Conservation (phyloP, 1,140 invertebrate species). For the Bombus polaris region DNA sequence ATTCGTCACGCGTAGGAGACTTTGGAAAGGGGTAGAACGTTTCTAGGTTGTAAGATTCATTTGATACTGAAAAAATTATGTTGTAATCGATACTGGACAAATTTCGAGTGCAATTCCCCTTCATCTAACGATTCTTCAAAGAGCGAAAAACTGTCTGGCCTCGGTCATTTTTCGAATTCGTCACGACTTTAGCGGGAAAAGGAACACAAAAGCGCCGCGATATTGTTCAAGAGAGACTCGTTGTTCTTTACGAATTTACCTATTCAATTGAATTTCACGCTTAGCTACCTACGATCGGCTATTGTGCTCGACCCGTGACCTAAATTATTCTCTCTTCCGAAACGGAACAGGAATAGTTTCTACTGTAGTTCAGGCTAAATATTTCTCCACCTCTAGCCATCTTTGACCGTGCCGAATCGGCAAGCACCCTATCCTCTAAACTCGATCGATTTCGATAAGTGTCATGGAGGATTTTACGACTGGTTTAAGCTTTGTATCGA, state of each 20-base stretch:
- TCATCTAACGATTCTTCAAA: neutral
- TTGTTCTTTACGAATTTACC: conserved; percentile 66
- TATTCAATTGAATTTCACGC: conserved; percentile 71
- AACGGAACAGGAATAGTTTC: conserved; percentile 67
- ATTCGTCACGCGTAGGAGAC: neutral
- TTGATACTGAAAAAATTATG: neutral
- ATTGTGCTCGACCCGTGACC: conserved; percentile 66
- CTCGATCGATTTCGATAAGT: conserved; percentile 41
- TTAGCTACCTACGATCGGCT: conserved; percentile 60
- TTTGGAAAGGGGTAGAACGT: neutral
- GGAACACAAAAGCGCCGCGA: neutral
- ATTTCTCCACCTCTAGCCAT: conserved; percentile 21
- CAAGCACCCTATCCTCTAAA: conserved; percentile 41
- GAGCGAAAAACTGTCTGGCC: neutral
- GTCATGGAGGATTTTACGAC: conserved; percentile 31
- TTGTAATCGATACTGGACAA: neutral
- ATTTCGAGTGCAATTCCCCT: neutral
- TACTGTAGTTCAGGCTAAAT: conserved; percentile 54
- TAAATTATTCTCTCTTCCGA: conserved; percentile 60
- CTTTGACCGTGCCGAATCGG: conserved; percentile 54
- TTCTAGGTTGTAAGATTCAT: no score
- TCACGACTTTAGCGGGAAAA: conserved; percentile 13
- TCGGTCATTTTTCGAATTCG: conserved; percentile 22
- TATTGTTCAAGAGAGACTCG: conserved; percentile 22
- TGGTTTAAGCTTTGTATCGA: conserved; percentile 15